Evolutionary conservation across 2,888 invertebrate species (phyloP), one percentile per base, ranked within the genome.

Genomic region (Dexiosoma caninum): DNA sequence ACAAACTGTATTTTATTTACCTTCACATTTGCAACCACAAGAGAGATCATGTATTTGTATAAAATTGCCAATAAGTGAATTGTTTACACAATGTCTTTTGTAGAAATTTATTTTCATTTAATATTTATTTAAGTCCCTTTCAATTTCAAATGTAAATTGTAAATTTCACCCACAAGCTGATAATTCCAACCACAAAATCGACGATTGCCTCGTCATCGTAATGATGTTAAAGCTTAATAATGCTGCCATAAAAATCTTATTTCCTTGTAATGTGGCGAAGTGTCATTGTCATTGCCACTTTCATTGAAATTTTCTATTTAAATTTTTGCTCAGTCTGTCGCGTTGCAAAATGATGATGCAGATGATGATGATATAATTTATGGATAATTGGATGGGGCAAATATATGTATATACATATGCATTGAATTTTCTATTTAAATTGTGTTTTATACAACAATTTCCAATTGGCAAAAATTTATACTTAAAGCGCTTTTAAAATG

Each of bases 271-370:
- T 42, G 32, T 12, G 37, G 46, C 51, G 57, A 55, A 76, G 51
- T 77, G 72, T 77, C 80, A 81, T 49, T 81, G 71, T 60, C 80
- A 72, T 76, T 76, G 80, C 72, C 76, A 72, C 53, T 62, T 72
- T 69, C 67, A 81, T 80, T 80, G 46, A 67, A 71, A 76, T 55
- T 71, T 27, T 27, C 27, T 32, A 2, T 27, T 14, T 35, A 55
- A 46, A 62, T 30, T 53, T 53, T 53, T 14, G 16, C 12, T 32
- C 12, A 35, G 6, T 55, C 7, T 35, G n/a, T n/a, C 16, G 27
- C 51, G 7, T 16, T 30, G 30, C 30, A 53, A 30, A 32, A 30
- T 66, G 40, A 64, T 57, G 64, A 40, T 32, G 21, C 9, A 21
- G 21, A 46, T 27, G 37, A 19, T 40, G 30, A 23, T 77, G 55